Evolutionary conservation across 2,797 vertebrate species (phyloP).

Genomic region (Spea hammondii): DNA sequence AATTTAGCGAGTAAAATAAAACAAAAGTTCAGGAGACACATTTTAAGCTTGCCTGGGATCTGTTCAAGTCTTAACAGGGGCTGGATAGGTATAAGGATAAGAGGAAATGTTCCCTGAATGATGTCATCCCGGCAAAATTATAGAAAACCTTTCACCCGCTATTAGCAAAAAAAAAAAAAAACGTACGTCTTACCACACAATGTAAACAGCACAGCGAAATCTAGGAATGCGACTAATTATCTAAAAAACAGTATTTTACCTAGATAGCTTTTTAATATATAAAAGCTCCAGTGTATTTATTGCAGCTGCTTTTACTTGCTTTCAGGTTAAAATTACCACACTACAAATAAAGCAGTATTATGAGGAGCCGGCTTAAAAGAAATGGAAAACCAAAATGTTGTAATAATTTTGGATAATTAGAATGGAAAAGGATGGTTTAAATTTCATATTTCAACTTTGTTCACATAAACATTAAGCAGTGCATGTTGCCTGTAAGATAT

Average conservation of each 20-base stretch:
- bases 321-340: not conserved
- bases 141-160: not conserved
- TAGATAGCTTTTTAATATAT: not conserved
- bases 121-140: conserved; percentile 31
- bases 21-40: conserved; percentile 42
- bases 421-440: not conserved
- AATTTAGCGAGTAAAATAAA: conserved; percentile 36
- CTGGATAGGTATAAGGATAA: conserved; percentile 30
- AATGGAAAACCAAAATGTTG: conserved; percentile 6
- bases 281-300: conserved; percentile 17
- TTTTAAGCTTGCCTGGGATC: conserved; percentile 38
- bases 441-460: not conserved
- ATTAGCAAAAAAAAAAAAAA: conserved; percentile 1
- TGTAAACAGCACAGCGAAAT: conserved; percentile 17
- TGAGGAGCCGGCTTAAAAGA: not conserved
- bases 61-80: conserved; percentile 41
- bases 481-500: too few species aligned
- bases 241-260: not conserved
- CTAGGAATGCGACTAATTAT: conserved; percentile 27
- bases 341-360: not conserved
- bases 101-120: conserved; percentile 40
- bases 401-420: conserved; percentile 7
- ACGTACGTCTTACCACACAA: conserved; percentile 6
- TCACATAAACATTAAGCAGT: too few species aligned
- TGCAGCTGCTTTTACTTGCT: not conserved